Base-by-base conservation (phyloP, 2,797 vertebrate species). In the Rhynchotus rufescens region DNA sequence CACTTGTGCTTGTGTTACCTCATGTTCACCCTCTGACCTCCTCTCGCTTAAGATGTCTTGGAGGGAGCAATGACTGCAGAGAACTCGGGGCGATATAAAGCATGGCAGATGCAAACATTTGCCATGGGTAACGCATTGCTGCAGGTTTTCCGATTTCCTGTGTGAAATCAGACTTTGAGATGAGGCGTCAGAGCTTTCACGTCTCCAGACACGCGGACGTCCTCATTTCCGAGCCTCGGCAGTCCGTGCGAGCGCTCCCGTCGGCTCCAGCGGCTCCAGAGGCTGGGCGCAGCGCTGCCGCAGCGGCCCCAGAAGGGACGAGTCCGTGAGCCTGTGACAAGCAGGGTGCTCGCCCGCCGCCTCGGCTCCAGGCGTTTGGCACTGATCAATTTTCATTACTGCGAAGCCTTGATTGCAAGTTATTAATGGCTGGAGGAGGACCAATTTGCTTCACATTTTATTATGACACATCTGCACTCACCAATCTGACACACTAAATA, bases 371-470 rank as follows among this genome's bases (percentile, higher is more conserved):
- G 60, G 25, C 68, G 19, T 56, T 59, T 76, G 66, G 51, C 30
- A 54, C 22, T 19, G 11, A 67, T 47, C 45, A 64, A 28, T 86
- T 22, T 49, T 56, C 84, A 68, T 78, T 59, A 57, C 59, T 16
- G 23, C 6, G 8, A 34, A 4, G 84, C 7, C 52, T 84, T 56
- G 71, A 15, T 73, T 60, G 86, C 38, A 89, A 54, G 62, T 34
- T 81, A 78, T 89, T 77, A 80, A 91, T 78, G 22, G 86, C 42
- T 91, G 60, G 26, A 81, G 79, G 68, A 57, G 86, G 89, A 83
- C 30, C 28, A 83, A 34, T 81, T 94, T 90, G 84, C 74, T 90
- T 72, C 49, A 15, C 8, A 51, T 51, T 81, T 30, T 44, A 73
- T 45, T 64, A 81, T 81, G 36, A 68, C 38, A 94, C 65, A 89